Conservation (phyloP, 2,797 vertebrate species). For the Poecilia gillii region DNA sequence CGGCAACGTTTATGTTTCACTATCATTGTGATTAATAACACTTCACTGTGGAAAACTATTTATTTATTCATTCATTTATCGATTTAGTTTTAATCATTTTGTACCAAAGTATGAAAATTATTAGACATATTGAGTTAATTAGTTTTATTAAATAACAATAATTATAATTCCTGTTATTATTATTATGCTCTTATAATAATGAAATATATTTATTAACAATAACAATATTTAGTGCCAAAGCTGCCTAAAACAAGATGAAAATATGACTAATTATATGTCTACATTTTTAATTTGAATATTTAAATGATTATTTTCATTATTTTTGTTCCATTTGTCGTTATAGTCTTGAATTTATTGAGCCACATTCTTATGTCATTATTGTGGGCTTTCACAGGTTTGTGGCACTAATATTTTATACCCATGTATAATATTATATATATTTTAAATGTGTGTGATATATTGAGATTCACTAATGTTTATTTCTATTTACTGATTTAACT, state of each 20-base stretch:
- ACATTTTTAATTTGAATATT: not conserved
- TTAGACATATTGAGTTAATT: not conserved
- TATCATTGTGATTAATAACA: not conserved
- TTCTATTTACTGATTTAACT: not conserved
- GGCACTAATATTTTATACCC: not conserved
- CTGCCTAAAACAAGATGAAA: not conserved
- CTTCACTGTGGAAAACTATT: not conserved
- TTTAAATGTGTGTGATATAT: no score
- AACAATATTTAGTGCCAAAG: not conserved
- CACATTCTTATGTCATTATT: not conserved
- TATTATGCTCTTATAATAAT: no score
- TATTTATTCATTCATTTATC: not conserved
- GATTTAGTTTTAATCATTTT: not conserved
- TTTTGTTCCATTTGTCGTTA: not conserved
- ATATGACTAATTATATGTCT: not conserved
- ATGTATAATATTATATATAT: no score
- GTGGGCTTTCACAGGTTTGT: not conserved
- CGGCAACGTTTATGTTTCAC: not conserved
- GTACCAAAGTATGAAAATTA: not conserved
- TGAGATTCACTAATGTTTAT: not conserved
- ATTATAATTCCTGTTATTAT: no score
- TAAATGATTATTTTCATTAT: not conserved
- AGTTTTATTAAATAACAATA: no score
- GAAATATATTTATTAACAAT: not conserved
- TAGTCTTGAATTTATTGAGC: not conserved